Base-by-base conservation (phyloP, 2,797 vertebrate species). In the Pseudochaenichthys georgianus region DNA sequence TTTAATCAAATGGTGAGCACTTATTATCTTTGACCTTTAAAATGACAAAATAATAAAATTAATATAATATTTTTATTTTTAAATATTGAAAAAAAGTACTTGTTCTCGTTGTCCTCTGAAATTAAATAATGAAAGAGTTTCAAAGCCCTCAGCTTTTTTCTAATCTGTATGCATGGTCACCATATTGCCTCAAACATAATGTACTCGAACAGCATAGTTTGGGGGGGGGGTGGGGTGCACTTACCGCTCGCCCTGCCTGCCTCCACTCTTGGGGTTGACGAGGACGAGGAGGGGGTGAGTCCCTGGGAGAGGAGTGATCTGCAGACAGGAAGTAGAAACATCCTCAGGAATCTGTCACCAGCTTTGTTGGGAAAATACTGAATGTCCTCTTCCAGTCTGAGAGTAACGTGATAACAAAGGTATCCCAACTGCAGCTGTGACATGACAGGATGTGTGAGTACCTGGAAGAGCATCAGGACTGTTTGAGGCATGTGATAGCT, bases 181-280 rank as follows among this genome's bases (percentile, higher is more conserved):
- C n/a, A 46, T 34, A 17, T 31, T 31, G 2, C 16, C 47, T 1
- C 47, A 41, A 12, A 34, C 13, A 17, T 34, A 16, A 28, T 47
- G 5, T 12, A 13, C 6, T 17, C 19, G 1, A 38, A 13, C 46
- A 13, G 15, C 16, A 19, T 34, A 64, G 15, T 1, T 43, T 16
- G 9, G 8, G 2, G 3, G 52, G 51, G 38, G n/a, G n/a, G n/a
- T n/a, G 23, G 2, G 23, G 23, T 28, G 5, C 60, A 55, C 93
- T 82, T 92, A 99, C 98, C 96, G 90, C 91, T 98, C 97, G 72
- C 98, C 98, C 92, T 99, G 98, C 80, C 96, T 94, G 54, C 97
- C 97, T 83, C 98, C 98, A 1, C 98, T 99, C 89, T 97, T 99
- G 57, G 96, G 98, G 84, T 99, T 99, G 87, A 99, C 97, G 63